Percentiles rank a stretch among this genome's conserved stretches.
phyloP scores from a whole-genome alignment of 2,888 invertebrate species.

The Nephrotoma guestfalica region DNA sequence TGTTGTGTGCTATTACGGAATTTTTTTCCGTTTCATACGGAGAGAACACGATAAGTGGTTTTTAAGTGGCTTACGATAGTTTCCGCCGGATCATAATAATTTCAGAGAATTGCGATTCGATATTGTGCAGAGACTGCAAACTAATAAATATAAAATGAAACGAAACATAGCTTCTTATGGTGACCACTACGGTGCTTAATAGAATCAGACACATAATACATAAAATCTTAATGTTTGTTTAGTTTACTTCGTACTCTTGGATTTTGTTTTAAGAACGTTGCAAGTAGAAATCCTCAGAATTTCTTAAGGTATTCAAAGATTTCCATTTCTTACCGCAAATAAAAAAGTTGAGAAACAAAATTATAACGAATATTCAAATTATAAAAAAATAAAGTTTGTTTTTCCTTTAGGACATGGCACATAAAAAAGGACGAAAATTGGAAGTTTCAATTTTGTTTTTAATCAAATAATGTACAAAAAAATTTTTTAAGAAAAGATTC shows the following conservation, averaged over 20 bases:
- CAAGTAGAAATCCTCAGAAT: too few species aligned
- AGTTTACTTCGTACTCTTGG: too few species aligned
- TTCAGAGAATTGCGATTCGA: neutral
- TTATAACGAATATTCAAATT: neutral
- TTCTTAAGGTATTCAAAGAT: too few species aligned
- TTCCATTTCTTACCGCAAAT: neutral
- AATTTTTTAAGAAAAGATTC: neutral
- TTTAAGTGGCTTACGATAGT: neutral
- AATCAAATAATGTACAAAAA: neutral
- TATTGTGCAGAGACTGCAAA: too few species aligned
- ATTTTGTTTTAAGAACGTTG: too few species aligned
- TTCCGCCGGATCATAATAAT: neutral
- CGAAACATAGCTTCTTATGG: neutral
- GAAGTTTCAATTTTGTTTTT: neutral
- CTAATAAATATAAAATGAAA: too few species aligned
- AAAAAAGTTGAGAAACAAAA: neutral
- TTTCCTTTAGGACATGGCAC: neutral
- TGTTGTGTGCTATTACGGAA: too few species aligned
- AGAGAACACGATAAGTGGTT: neutral
- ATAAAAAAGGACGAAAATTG: neutral
- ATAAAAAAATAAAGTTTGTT: neutral
- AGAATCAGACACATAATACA: too few species aligned
- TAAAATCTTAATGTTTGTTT: too few species aligned
- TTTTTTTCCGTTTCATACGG: neutral
- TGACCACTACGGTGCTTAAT: too few species aligned